These are phyloP conservation scores for Mamestra brassicae DNA, from an alignment of 2,888 invertebrate genomes.

Conservation along the genomic window DNA sequence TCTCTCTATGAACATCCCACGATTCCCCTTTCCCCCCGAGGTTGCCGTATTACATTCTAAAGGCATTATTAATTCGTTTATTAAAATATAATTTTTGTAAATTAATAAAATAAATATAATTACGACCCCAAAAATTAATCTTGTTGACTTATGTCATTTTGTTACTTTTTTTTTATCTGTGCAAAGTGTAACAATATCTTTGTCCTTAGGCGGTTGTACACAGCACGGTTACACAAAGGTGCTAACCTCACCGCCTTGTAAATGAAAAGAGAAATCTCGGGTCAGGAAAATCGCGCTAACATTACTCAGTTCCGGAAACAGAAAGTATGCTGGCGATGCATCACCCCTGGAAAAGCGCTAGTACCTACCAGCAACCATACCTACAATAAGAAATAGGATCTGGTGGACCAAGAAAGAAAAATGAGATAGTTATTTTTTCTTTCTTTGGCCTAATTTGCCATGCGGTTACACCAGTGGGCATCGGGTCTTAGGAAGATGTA, in stretches of 20 bases:
- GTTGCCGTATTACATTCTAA: slow-evolving; percentile 78
- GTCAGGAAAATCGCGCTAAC: too few relatives aligned
- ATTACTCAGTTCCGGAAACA: too few relatives aligned
- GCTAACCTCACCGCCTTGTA: not conserved
- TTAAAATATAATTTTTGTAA: not conserved
- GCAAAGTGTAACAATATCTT: not conserved
- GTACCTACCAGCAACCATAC: too few relatives aligned
- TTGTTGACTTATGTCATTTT: slow-evolving; percentile 44
- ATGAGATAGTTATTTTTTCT: too few relatives aligned
- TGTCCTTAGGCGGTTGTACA: not conserved
- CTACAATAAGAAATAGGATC: too few relatives aligned
- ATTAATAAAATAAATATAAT: slow-evolving; percentile 8
- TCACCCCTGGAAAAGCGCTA: too few relatives aligned
- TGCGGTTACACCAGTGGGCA: too few relatives aligned
- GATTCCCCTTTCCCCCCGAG: slow-evolving; percentile 85
- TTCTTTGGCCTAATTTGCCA: too few relatives aligned
- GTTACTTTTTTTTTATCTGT: not conserved
- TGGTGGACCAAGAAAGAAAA: too few relatives aligned
- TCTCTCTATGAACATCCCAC: slow-evolving; percentile 82
- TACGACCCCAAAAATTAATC: slow-evolving; percentile 9
- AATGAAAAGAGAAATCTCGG: too few relatives aligned
- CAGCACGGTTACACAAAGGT: not conserved
- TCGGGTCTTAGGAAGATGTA: too few relatives aligned
- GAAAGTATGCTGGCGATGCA: too few relatives aligned
- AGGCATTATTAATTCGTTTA: slow-evolving; percentile 72